A percentile compares a stretch with the other conserved stretches of the same genome.
These are phyloP conservation scores for Erpobdella octoculata DNA, from an alignment of 2,888 invertebrate genomes.

Conservation along the genomic window DNA sequence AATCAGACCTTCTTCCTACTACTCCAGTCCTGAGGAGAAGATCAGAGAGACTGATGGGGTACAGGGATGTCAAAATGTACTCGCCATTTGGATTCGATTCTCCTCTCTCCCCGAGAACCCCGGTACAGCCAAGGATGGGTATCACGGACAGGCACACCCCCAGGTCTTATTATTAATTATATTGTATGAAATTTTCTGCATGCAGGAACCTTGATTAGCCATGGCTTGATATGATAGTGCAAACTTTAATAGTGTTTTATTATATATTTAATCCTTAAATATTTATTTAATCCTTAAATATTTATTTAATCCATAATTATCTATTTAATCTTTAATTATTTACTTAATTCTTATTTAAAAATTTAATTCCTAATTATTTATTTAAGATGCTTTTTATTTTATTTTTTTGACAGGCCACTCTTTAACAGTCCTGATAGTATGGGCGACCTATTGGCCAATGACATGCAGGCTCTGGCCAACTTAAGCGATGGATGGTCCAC, in stretches of 20 bases:
- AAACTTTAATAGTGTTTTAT: too few relatives aligned
- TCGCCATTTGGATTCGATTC: constrained; percentile 8
- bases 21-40: background rate
- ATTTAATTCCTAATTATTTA: background rate
- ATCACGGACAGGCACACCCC: background rate
- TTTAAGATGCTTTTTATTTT: background rate
- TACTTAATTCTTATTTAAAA: background rate
- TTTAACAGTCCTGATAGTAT: constrained; percentile 2
- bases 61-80: constrained; percentile 7
- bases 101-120: background rate
- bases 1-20: background rate
- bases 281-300: too few relatives aligned
- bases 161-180: too few relatives aligned
- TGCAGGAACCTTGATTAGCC: too few relatives aligned
- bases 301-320: background rate
- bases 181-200: too few relatives aligned
- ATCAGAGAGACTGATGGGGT: background rate
- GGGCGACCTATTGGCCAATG: background rate
- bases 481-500: constrained; percentile 9
- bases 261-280: too few relatives aligned
- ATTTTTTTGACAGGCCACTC: background rate
- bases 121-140: background rate
- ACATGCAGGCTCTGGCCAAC: constrained; percentile 10
- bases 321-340: background rate
- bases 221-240: too few relatives aligned